Evolutionary conservation across 2,113 vertebrate species (phyloP).

Genomic region (Stegostoma tigrinum): DNA sequence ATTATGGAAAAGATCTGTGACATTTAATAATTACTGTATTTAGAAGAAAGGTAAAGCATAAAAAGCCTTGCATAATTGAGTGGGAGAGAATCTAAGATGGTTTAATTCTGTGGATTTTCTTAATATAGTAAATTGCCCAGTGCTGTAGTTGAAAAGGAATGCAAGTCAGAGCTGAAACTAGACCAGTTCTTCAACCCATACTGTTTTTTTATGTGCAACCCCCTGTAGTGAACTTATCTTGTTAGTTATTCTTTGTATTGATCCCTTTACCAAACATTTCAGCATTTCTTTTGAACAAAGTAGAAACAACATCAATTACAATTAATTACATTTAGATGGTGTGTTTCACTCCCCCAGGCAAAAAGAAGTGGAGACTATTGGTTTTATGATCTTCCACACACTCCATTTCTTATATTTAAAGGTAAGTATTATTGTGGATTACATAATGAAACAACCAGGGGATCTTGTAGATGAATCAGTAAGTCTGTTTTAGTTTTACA

Average conservation of each 20-base stretch:
- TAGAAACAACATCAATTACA: neutral
- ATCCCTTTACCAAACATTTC: neutral
- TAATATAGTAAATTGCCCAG: neutral
- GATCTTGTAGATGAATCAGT: neutral
- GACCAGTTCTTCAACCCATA: neutral
- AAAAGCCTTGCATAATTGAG: neutral
- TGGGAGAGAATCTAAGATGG: neutral
- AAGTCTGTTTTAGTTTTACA: neutral
- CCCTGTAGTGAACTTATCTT: conserved; percentile 34
- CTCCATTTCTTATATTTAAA: conserved; percentile 93
- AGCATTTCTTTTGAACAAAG: neutral
- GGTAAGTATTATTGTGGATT: conserved; percentile 51
- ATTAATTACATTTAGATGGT: conserved; percentile 4
- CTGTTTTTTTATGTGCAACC: neutral
- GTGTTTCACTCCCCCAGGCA: conserved; percentile 48
- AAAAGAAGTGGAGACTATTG: conserved; percentile 83
- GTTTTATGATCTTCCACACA: conserved; percentile 92
- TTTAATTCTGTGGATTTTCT: neutral
- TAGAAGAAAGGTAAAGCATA: neutral
- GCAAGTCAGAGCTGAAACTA: neutral
- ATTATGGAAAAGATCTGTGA: neutral
- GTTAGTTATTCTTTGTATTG: neutral
- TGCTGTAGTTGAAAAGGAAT: neutral
- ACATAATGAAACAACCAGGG: neutral
- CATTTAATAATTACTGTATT: neutral